Evolutionary conservation across 2,113 vertebrate genomes (phyloP).

Genomic region (Planiliza haematocheilus): DNA sequence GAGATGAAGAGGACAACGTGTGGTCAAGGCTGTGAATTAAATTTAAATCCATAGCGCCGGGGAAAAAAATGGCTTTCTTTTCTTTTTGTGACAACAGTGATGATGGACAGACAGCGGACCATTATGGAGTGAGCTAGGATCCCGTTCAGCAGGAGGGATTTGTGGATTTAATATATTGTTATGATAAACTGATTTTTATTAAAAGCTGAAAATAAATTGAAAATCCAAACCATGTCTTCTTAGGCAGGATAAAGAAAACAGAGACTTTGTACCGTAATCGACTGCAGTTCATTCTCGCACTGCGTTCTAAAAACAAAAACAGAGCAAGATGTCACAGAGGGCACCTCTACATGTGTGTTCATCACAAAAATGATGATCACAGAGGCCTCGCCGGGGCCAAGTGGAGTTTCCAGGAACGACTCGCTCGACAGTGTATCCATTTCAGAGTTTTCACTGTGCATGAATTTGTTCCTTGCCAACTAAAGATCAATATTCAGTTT

Average conservation of each 20-base stretch:
- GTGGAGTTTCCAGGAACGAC: no score
- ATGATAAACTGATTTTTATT: background rate
- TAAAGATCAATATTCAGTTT: no score
- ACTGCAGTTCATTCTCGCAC: no score
- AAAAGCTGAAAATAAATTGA: background rate
- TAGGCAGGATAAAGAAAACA: background rate
- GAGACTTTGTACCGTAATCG: no score
- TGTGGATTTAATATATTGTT: background rate
- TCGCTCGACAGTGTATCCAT: no score
- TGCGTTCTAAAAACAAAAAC: background rate
- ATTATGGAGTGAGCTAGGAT: background rate
- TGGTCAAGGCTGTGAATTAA: conserved; percentile 51
- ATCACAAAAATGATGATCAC: background rate
- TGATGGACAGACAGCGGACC: conserved; percentile 7
- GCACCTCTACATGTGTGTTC: background rate
- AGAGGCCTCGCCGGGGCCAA: no score
- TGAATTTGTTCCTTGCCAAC: background rate
- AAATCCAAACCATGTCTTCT: no score
- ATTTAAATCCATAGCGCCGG: background rate
- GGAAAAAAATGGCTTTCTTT: conserved; percentile 6
- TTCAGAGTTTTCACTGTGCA: background rate
- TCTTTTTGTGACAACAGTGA: conserved; percentile 21
- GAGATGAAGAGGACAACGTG: conserved; percentile 39
- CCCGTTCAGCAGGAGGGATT: background rate
- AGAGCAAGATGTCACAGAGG: background rate